Evolutionary conservation across 2,113 vertebrate genomes (phyloP).

Genomic region (Brachyhypopomus occidentalis): DNA sequence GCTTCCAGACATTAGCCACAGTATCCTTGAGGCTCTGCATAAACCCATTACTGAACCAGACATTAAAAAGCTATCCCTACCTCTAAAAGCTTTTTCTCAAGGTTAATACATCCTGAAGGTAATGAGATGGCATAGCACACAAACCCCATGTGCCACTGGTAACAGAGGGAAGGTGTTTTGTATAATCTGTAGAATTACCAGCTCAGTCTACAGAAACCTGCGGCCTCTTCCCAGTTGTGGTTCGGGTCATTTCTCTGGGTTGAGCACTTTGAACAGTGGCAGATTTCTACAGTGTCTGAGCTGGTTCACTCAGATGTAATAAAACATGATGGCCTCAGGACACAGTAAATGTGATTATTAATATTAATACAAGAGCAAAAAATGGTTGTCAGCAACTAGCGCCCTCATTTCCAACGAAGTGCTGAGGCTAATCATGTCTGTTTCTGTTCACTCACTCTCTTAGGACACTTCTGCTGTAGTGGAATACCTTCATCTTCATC

Average conservation of each 20-base stretch:
- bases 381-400: conserved; percentile 10
- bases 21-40: conserved; percentile 55
- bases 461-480: background rate
- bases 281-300: conserved; percentile 46
- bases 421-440: conserved; percentile 39
- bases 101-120: conserved; percentile 47
- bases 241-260: conserved; percentile 34
- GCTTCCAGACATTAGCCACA: conserved; percentile 56
- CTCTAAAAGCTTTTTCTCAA: conserved; percentile 54
- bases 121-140: conserved; percentile 45
- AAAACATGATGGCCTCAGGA: conserved; percentile 52
- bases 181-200: conserved; percentile 31
- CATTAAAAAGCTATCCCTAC: conserved; percentile 35
- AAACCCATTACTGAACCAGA: conserved; percentile 53
- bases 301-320: conserved; percentile 33
- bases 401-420: conserved; percentile 42
- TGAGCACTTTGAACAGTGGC: conserved; percentile 24
- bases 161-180: conserved; percentile 16
- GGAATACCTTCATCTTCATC: background rate
- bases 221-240: conserved; percentile 21
- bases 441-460: background rate
- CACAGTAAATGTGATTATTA: conserved; percentile 55
- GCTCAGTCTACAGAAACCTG: conserved; percentile 29
- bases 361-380: conserved; percentile 51
- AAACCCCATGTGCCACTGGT: background rate